Percentiles rank a stretch among this genome's conserved stretches.
phyloP scores from a whole-genome alignment of 2,888 invertebrate genomes.

The Girardia tigrina region DNA sequence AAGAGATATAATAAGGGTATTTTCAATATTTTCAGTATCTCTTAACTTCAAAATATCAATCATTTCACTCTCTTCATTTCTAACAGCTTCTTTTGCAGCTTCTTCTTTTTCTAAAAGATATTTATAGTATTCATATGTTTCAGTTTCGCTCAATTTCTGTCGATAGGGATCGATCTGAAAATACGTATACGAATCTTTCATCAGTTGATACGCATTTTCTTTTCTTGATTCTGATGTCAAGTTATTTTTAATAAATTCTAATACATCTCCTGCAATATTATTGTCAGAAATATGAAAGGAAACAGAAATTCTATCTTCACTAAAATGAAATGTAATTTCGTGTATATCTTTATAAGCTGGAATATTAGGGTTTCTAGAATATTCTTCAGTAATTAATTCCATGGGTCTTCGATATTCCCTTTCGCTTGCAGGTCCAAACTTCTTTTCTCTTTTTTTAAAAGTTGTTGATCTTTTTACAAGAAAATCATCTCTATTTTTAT shows the following conservation, averaged over 20 bases:
- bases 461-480: slow-evolving; percentile 46
- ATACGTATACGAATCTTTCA: slow-evolving; percentile 35
- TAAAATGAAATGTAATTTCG: slow-evolving; percentile 44
- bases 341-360: slow-evolving; percentile 46
- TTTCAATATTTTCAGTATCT: slow-evolving; percentile 44
- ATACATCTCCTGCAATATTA: slow-evolving; percentile 47
- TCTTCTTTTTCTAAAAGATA: slow-evolving; percentile 46
- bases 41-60: slow-evolving; percentile 45
- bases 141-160: slow-evolving; percentile 45
- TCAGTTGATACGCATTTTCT: slow-evolving; percentile 30
- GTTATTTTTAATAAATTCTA: slow-evolving; percentile 38
- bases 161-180: slow-evolving; percentile 43
- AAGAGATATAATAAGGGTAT: slow-evolving; percentile 47
- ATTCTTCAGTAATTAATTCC: slow-evolving; percentile 42
- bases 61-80: slow-evolving; percentile 49
- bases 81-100: slow-evolving; percentile 42
- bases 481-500: slow-evolving; percentile 46
- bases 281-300: slow-evolving; percentile 48
- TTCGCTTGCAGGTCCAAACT: slow-evolving; percentile 47
- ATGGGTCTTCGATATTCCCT: slow-evolving; percentile 37
- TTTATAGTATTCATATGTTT: slow-evolving; percentile 47
- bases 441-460: slow-evolving; percentile 47
- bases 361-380: slow-evolving; percentile 42
- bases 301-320: slow-evolving; percentile 47
- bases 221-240: slow-evolving; percentile 43